Evolutionary conservation across 2,888 invertebrate species (phyloP).

Genomic region (Mechanitis messenoides): DNA sequence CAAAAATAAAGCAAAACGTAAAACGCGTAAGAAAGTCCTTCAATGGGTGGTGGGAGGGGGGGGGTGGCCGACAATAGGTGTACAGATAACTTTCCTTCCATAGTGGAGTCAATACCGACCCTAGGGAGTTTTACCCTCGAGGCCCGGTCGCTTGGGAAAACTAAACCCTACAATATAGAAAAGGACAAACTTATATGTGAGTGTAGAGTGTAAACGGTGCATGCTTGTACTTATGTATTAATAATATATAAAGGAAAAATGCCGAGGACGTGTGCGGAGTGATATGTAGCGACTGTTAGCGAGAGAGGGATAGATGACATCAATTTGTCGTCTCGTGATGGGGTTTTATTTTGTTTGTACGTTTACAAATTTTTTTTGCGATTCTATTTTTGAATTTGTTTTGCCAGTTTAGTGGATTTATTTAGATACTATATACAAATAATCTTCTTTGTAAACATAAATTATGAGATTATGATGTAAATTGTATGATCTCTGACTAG

Average conservation of each 20-base stretch:
- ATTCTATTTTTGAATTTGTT: constrained; percentile 28
- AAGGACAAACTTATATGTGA: constrained; percentile 57
- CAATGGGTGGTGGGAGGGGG: constrained; percentile 47
- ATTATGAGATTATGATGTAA: no score
- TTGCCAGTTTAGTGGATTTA: constrained; percentile 16
- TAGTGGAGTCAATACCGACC: constrained; percentile 76
- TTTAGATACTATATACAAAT: no score
- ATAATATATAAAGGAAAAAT: constrained; percentile 77
- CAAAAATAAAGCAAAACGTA: constrained; percentile 66
- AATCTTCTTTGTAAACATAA: no score
- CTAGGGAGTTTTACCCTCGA: constrained; percentile 76
- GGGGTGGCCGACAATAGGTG: constrained; percentile 73
- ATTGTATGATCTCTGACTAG: no score
- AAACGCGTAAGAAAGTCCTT: constrained; percentile 73
- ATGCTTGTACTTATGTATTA: constrained; percentile 72
- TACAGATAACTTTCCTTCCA: constrained; percentile 76
- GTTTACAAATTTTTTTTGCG: constrained; percentile 52
- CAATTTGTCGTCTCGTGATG: constrained; percentile 76
- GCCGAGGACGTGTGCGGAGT: constrained; percentile 72
- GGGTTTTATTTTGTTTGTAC: constrained; percentile 74
- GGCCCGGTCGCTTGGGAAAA: constrained; percentile 76
- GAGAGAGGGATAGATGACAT: constrained; percentile 74
- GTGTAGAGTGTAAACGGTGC: constrained; percentile 52
- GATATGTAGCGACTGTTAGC: constrained; percentile 76
- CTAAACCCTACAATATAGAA: constrained; percentile 77